A percentile compares a stretch with the other conserved stretches of the same genome.
phyloP scores from a whole-genome alignment of 2,113 vertebrate species.

The Pangasianodon gigas region DNA sequence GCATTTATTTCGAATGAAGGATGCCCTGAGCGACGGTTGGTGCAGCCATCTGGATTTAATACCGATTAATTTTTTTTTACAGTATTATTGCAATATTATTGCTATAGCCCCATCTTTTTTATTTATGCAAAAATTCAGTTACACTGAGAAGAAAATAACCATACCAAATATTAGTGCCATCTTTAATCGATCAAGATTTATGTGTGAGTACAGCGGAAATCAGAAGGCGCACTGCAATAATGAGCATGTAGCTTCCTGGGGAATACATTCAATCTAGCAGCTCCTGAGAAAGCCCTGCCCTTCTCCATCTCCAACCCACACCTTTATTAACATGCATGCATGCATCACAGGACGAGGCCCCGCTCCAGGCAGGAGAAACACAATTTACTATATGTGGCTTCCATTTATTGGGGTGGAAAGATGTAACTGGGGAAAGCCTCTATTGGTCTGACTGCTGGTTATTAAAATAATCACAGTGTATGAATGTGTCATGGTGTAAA shows the following conservation, averaged over 20 bases:
- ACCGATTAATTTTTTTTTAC: background rate
- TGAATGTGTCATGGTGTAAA: conserved; percentile 8
- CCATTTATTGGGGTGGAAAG: conserved; percentile 33
- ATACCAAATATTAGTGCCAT: conserved; percentile 49
- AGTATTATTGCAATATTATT: conserved; percentile 3
- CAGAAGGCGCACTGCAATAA: conserved; percentile 51
- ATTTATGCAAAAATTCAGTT: conserved; percentile 43
- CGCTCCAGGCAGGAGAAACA: conserved; percentile 46
- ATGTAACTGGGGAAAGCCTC: conserved; percentile 35
- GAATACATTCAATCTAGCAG: conserved; percentile 53
- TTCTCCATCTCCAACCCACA: conserved; percentile 43
- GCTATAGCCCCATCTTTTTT: conserved; percentile 14
- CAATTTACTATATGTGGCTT: conserved; percentile 39
- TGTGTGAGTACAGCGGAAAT: conserved; percentile 46
- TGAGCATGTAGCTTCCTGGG: conserved; percentile 53
- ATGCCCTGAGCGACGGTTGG: background rate
- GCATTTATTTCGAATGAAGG: background rate
- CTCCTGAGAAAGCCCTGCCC: conserved; percentile 26
- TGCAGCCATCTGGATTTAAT: conserved; percentile 22
- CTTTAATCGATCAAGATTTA: conserved; percentile 54
- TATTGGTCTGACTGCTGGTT: conserved; percentile 14
- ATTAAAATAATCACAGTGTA: conserved; percentile 33
- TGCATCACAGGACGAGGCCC: conserved; percentile 35
- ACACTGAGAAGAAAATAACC: conserved; percentile 45
- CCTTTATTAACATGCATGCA: conserved; percentile 57